Conservation (phyloP, 2,113 vertebrate genomes). For the Acrocephalus arundinaceus region DNA sequence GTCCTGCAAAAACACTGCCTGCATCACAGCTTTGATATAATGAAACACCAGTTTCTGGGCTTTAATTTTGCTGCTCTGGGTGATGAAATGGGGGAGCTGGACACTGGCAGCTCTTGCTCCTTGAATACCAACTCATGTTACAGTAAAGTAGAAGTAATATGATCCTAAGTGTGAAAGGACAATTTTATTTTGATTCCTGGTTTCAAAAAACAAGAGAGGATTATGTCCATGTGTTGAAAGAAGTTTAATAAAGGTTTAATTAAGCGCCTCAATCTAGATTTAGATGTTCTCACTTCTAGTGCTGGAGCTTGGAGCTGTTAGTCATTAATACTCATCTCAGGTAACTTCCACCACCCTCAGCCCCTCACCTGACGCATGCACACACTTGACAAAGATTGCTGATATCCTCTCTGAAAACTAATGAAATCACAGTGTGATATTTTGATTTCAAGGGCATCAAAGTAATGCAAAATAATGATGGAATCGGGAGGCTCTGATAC, state of each 20-base stretch:
- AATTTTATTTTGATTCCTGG: background rate
- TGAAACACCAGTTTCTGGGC: background rate
- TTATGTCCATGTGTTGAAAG: background rate
- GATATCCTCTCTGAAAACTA: slow-evolving; percentile 61
- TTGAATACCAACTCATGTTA: background rate
- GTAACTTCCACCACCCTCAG: slow-evolving; percentile 52
- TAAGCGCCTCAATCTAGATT: slow-evolving; percentile 40
- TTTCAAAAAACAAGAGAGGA: background rate
- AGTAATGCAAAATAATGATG: slow-evolving; percentile 14
- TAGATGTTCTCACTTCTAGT: slow-evolving; percentile 21
- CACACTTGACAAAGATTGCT: slow-evolving; percentile 63
- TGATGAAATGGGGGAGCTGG: background rate
- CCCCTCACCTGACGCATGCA: slow-evolving; percentile 48
- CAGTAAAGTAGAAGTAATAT: background rate
- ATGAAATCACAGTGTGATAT: slow-evolving; percentile 63
- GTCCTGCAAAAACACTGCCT: background rate
- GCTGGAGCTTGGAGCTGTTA: slow-evolving; percentile 44
- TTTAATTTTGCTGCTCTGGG: background rate
- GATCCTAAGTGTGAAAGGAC: background rate
- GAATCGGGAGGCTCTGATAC: background rate
- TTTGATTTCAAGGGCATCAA: slow-evolving; percentile 60
- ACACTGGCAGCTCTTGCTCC: background rate
- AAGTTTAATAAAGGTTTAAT: slow-evolving; percentile 49
- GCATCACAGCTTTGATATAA: background rate
- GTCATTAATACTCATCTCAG: slow-evolving; percentile 67